Base-by-base conservation (phyloP, 2,113 vertebrate species). In the Pionites leucogaster region DNA sequence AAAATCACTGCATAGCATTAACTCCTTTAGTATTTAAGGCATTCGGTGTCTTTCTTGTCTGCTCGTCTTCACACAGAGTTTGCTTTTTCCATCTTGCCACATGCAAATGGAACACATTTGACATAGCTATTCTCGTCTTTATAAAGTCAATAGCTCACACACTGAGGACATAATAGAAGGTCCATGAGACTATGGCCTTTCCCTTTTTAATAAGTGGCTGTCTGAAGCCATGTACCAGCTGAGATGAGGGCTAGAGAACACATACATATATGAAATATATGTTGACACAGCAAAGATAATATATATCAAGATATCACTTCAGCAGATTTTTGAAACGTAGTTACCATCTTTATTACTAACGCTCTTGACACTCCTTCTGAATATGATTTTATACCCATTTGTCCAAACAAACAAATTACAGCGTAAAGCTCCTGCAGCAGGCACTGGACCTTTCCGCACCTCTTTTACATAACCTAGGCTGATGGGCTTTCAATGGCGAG, bases 1-100 rank as follows among this genome's bases (percentile, higher is more conserved):
- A 95, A 96, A 97, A 97, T 96, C 95, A 80, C 94, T 96, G 97
- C 95, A 93, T 82, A 87, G 69, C 85, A 96, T 96, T 97, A 96
- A 85, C 96, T 96, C 84, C 74, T 80, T 84, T 59, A 60, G 59
- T 44, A 97, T 96, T 97, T 94, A 93, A 94, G 69, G 91, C 93
- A 86, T 91, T 86, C 37, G 31, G 63, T 83, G 42, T 62, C 93
- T 93, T 86, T 95, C 90, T 95, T 79, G 64, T 88, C 89, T 96
- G 95, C 77, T 96, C 9, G 0, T 95, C 78, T 95, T 96, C 93
- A 46, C 87, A 72, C 62, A 44, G 75, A 81, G 35, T 69, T 55
- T 78, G 65, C 63, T 57, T 93, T 47, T 94, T 92, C 94, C 64
- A 59, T 93, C 89, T 82, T 89, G 78, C 79, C 86, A 71, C 91